Percentiles rank a stretch among this genome's conserved stretches.
phyloP scores from a whole-genome alignment of 2,113 vertebrate genomes.

The Heterotilapia buettikoferi region DNA sequence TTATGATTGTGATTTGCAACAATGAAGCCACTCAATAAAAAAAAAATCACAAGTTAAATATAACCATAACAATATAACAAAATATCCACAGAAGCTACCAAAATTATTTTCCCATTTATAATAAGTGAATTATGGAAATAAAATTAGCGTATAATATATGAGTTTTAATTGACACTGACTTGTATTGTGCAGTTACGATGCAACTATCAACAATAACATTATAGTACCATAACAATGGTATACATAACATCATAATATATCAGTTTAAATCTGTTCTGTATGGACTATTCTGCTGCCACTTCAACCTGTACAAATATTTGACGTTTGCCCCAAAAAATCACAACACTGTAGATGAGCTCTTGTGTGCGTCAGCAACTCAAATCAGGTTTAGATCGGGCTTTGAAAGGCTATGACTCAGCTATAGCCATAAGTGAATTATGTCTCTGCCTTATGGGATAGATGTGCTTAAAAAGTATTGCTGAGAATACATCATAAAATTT shows the following conservation, averaged over 20 bases:
- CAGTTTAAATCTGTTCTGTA: not conserved
- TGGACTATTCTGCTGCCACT: not conserved
- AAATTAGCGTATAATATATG: rapidly evolving
- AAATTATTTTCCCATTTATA: not conserved
- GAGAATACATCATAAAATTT: slow-evolving; percentile 59
- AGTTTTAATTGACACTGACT: not conserved
- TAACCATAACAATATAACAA: not conserved
- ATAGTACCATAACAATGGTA: not conserved
- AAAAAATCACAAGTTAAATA: not conserved
- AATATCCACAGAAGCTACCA: not conserved
- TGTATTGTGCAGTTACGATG: not conserved
- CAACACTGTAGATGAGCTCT: not conserved
- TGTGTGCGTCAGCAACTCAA: not conserved
- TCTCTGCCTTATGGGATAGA: slow-evolving; percentile 47
- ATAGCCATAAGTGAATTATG: slow-evolving; percentile 30
- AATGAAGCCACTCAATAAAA: not conserved
- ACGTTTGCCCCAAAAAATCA: not conserved
- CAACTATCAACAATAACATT: rapidly evolving
- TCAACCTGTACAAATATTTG: not conserved
- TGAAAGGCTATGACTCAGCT: slow-evolving; percentile 30
- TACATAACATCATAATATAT: not conserved
- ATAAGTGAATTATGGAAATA: not conserved
- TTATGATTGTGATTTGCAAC: not conserved
- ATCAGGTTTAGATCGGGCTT: slow-evolving; percentile 27
- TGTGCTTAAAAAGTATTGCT: slow-evolving; percentile 54